Evolutionary conservation across 2,113 vertebrate genomes (phyloP), one percentile per base, ranked within the genome.

Genomic region (Grus americana): DNA sequence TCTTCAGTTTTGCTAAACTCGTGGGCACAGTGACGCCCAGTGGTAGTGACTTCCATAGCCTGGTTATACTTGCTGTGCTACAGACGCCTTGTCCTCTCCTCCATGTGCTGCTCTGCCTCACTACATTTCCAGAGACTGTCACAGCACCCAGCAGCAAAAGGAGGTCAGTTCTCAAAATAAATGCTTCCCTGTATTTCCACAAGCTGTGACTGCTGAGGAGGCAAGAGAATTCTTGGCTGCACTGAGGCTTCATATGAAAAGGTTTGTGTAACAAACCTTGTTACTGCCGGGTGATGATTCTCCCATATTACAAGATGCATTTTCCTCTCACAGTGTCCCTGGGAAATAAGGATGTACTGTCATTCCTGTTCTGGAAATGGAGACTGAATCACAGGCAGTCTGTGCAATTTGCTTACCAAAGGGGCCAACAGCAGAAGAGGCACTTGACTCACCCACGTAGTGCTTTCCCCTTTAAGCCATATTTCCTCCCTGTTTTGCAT

Each of bases 11-110:
- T 61, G 36, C 70, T 68, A 65, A 88, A 61, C n/a, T 59, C 11
- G 3, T 65, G 80, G n/a, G 68, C 52, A 91, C 63, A 93, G 95
- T 81, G 88, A 94, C 76, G 13, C 86, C 91, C 86, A 81, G 91
- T 85, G 92, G 96, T 72, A 79, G 58, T 26, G 1, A 52, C 34
- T 75, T 68, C 55, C 30, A 11, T 1, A 59, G 68, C 30, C 4
- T 8, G 32, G 19, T 6, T 59, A 10, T 68, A 59, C 1, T 1
- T 12, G n/a, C 36, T 24, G 14, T 27, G 46, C 18, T 50, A 21
- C 20, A 19, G 38, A 23, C 0, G 1, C 7, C 6, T 90, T 42
- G 49, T 44, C 30, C 27, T 26, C 26, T 42, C 26, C 21, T 46
- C 29, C 47, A 2, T 5, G 30, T 6, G 11, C 75, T 86, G 12